A percentile compares a stretch with the other conserved stretches of the same genome.
phyloP scores from a whole-genome alignment of 2,797 vertebrate genomes.

The Myotis planiceps region DNA sequence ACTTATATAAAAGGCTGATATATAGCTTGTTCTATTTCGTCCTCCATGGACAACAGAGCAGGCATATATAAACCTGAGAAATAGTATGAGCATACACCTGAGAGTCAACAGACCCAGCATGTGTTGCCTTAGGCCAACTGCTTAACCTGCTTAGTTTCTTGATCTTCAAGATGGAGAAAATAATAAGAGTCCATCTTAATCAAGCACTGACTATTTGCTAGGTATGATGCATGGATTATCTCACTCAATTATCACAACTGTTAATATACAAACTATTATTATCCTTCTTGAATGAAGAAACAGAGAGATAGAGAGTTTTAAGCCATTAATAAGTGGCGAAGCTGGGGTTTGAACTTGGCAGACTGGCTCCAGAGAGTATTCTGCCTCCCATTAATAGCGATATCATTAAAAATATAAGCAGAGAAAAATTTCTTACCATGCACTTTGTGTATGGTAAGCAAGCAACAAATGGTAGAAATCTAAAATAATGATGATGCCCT shows the following conservation, averaged over 20 bases:
- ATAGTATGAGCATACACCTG: not conserved
- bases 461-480: not conserved
- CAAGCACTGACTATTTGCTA: not conserved
- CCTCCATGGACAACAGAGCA: not conserved
- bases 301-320: not conserved
- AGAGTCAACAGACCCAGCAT: not conserved
- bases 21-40: not conserved
- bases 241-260: not conserved
- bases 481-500: not conserved
- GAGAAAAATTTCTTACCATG: not conserved
- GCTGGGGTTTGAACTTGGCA: not conserved
- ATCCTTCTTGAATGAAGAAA: not conserved
- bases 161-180: not conserved
- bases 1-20: constrained; percentile 29
- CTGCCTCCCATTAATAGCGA: not conserved
- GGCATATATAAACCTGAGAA: not conserved
- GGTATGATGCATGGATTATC: not conserved
- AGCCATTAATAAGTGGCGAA: not conserved
- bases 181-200: not conserved
- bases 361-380: not conserved
- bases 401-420: not conserved
- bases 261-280: not conserved
- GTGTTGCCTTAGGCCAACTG: not conserved
- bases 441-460: not conserved
- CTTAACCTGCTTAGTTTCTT: not conserved